Base-by-base conservation (phyloP, 2,797 vertebrate species). In the Danio tinwini region DNA sequence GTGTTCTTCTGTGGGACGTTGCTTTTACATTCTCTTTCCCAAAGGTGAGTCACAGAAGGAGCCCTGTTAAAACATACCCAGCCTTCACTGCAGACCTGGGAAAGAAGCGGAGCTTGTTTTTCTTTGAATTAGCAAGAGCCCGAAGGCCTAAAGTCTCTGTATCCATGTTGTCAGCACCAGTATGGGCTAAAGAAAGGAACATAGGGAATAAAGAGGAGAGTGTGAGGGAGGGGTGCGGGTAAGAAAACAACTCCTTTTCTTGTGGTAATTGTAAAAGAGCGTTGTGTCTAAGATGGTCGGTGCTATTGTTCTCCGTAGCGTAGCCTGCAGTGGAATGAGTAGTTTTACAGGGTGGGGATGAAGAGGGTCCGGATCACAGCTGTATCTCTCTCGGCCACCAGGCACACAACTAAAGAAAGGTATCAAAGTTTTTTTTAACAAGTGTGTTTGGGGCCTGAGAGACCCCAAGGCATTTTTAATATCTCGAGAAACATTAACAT, bases 151-250 rank as follows among this genome's bases (percentile, higher is more conserved):
- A 88, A 83, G 86, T 92, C 91, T 92, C 90, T 82, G 88, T 90
- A 90, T 91, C 92, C 91, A 90, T 93, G 92, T 91, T 93, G 92
- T 94, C 93, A 93, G 91, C 88, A 89, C 88, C 88, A 88, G 89
- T 86, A 85, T 90, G 89, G 83, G 86, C 68, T 19, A 74, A 78
- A 83, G 63, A 73, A 80, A 79, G 75, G 53, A 70, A 82, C 78
- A 74, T 70, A 76, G 64, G 64, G 78, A 79, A 83, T 50, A 85
- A 64, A 85, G 53, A 79, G 53, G 47, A 64, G 47, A 78, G 74
- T 74, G 47, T 21, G 64, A 76, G 82, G 85, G 81, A 82, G 80
- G 80, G 82, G 80, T 63, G 19, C 56, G 78, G 75, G 71, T 63
- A 59, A 82, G 79, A 86, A 84, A 84, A 81, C 80, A 86, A 81